Evolutionary conservation across 2,797 vertebrate species (phyloP).

Genomic region (Lepus townsendii): DNA sequence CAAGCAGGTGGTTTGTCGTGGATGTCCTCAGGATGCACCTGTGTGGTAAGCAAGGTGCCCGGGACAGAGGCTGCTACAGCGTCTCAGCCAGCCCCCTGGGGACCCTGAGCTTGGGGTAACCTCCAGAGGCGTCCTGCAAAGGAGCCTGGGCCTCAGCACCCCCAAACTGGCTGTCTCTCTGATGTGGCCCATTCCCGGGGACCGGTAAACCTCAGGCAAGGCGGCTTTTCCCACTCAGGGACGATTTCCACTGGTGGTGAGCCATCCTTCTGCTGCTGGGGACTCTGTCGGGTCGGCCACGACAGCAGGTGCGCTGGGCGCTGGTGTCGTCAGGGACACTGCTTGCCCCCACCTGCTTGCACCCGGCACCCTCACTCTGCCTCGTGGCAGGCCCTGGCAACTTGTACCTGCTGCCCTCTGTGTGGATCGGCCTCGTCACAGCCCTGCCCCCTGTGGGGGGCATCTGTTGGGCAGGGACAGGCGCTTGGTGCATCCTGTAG

Average conservation of each 20-base stretch:
- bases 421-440: neutral
- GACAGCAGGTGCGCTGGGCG: fast-evolving
- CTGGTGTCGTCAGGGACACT: neutral
- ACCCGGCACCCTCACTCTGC: neutral
- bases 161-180: neutral
- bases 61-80: neutral
- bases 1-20: neutral
- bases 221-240: neutral
- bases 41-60: too few relatives aligned
- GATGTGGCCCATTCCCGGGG: neutral
- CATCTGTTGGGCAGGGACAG: too few relatives aligned
- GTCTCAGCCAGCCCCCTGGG: neutral
- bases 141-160: neutral
- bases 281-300: too few relatives aligned
- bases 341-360: neutral
- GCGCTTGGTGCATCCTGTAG: neutral
- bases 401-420: neutral
- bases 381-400: neutral
- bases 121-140: neutral
- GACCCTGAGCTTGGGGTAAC: neutral
- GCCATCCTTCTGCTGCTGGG: neutral
- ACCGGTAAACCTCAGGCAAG: neutral
- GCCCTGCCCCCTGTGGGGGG: too few relatives aligned
- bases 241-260: too few relatives aligned
- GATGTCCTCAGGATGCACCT: neutral